Percentiles rank a stretch among this genome's conserved stretches.
phyloP scores from a whole-genome alignment of 2,797 vertebrate species.

The Ficedula albicollis region DNA sequence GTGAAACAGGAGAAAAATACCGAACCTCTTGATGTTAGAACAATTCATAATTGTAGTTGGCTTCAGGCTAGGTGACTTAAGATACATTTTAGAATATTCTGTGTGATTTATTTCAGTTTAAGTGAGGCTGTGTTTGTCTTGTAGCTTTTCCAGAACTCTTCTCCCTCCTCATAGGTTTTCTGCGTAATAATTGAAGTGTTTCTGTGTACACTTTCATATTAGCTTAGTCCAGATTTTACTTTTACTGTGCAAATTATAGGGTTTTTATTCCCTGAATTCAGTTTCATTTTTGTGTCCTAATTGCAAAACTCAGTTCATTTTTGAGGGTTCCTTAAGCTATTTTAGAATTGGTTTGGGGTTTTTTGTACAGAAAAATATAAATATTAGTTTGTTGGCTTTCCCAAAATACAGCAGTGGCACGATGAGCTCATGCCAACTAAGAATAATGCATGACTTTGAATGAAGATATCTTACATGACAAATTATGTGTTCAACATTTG shows the following conservation, averaged over 20 bases:
- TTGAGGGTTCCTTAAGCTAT: background rate
- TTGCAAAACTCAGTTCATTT: background rate
- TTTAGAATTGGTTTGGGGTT: background rate
- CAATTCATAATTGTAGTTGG: background rate
- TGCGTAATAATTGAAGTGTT: background rate
- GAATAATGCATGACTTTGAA: background rate
- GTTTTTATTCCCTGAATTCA: background rate
- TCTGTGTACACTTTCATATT: background rate
- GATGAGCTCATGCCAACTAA: slow-evolving; percentile 1
- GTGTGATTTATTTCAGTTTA: background rate
- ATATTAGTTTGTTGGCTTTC: background rate
- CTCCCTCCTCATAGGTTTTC: background rate
- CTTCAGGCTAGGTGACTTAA: background rate
- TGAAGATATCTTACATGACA: background rate
- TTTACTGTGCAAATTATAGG: background rate
- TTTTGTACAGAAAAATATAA: background rate
- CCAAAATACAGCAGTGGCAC: background rate
- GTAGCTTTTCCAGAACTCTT: background rate
- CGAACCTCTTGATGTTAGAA: background rate
- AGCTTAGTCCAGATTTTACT: background rate
- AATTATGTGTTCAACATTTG: background rate
- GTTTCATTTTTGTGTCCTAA: background rate
- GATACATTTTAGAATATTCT: background rate
- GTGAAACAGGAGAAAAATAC: background rate
- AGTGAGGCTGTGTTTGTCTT: background rate